These are phyloP conservation scores for Berghia stephanieae DNA, from an alignment of 1,140 invertebrate species.

Conservation along the genomic window DNA sequence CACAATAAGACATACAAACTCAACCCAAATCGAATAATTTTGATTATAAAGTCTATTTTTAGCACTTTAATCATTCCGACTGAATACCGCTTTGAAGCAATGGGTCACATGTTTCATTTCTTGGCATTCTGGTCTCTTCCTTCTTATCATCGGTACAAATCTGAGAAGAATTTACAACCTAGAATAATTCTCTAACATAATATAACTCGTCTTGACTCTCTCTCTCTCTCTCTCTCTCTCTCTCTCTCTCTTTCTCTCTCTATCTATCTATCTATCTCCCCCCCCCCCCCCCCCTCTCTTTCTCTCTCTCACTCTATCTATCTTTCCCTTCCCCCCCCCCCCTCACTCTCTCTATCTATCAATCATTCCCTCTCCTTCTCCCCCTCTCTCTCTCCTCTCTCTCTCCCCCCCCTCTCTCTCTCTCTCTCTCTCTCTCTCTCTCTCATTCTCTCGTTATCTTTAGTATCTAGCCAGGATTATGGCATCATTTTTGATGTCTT, in stretches of 20 bases:
- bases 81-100: too few species aligned
- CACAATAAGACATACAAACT: too few species aligned
- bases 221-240: conserved; percentile 5
- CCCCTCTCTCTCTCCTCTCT: background rate
- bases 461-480: background rate
- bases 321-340: background rate
- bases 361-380: background rate
- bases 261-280: background rate
- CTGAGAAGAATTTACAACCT: too few species aligned
- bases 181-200: too few species aligned
- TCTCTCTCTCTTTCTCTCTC: background rate
- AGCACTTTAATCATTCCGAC: too few species aligned
- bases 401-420: background rate
- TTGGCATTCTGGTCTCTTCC: too few species aligned
- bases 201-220: too few species aligned
- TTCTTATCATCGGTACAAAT: too few species aligned
- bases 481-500: too few species aligned
- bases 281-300: conserved; percentile 8
- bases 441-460: background rate
- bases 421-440: background rate
- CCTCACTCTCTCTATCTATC: background rate
- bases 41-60: too few species aligned
- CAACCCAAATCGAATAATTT: too few species aligned
- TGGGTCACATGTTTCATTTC: too few species aligned
- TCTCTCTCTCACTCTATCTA: background rate